Conservation (phyloP, 2,113 vertebrate genomes). For the Corynorhinus townsendii region DNA sequence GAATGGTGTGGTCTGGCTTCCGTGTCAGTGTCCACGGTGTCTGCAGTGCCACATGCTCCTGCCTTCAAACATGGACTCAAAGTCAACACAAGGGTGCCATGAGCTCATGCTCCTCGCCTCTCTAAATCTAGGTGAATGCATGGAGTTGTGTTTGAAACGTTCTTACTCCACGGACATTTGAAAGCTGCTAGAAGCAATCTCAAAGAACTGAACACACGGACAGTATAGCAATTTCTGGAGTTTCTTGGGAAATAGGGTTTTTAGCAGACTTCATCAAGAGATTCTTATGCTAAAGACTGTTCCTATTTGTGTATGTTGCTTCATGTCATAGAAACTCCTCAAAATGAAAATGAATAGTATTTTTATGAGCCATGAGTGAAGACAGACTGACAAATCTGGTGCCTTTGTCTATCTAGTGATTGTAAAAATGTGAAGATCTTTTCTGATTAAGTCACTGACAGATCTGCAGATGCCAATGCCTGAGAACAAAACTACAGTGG, state of each 20-base stretch:
- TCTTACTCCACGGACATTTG: background rate
- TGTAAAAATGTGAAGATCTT: no score
- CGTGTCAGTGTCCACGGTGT: fast-evolving
- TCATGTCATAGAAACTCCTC: background rate
- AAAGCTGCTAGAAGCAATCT: fast-evolving
- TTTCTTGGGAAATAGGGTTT: background rate
- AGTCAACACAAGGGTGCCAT: fast-evolving
- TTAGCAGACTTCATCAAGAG: background rate
- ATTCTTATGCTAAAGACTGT: fast-evolving
- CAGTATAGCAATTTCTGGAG: fast-evolving
- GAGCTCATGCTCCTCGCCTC: fast-evolving
- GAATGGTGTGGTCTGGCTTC: fast-evolving
- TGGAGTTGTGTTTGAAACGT: fast-evolving
- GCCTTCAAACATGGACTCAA: fast-evolving
- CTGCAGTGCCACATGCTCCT: fast-evolving
- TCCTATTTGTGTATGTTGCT: background rate
- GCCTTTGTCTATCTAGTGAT: fast-evolving
- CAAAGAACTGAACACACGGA: background rate
- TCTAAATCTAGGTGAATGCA: fast-evolving
- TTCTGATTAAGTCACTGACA: fast-evolving
- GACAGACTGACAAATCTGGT: background rate
- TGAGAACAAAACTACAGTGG: fast-evolving
- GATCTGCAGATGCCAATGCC: background rate
- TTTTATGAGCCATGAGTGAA: background rate
- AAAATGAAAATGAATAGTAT: background rate